phyloP scores from a whole-genome alignment of 2,888 invertebrate species.

The Halictus quadricinctus region DNA sequence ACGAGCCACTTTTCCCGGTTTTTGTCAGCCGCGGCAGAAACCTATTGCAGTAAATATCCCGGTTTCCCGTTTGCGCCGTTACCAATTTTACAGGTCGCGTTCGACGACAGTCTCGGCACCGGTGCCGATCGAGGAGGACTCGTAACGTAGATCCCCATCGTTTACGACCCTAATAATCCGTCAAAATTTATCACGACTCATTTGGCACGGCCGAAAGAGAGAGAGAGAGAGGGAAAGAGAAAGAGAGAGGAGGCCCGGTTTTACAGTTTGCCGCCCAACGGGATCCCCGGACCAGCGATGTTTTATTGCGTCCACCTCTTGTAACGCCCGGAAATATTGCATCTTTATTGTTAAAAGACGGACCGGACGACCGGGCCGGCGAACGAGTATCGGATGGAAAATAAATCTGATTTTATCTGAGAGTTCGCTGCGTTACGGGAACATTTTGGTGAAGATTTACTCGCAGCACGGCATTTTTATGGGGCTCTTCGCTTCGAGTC shows the following conservation, averaged over 20 bases:
- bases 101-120: constrained; percentile 2
- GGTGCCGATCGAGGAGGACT: constrained; percentile 14
- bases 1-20: constrained; percentile 27
- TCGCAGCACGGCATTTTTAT: neutral
- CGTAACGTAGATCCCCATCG: constrained; percentile 3
- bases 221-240: too few relatives aligned
- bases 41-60: constrained; percentile 43
- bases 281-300: neutral
- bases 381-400: constrained; percentile 11
- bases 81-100: constrained; percentile 35
- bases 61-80: constrained; percentile 9
- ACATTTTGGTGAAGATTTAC: constrained; percentile 4
- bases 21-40: constrained; percentile 17
- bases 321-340: constrained; percentile 7
- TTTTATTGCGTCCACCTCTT: neutral
- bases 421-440: neutral
- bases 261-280: constrained; percentile 5
- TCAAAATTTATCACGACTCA: constrained; percentile 31
- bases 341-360: constrained; percentile 11
- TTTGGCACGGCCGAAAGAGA: neutral
- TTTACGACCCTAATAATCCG: constrained; percentile 41
- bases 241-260: neutral
- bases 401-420: constrained; percentile 11
- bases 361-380: neutral
- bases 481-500: neutral